These are phyloP conservation scores for Anoplopoma fimbria DNA, from an alignment of 2,113 vertebrate species.

Conservation along the genomic window DNA sequence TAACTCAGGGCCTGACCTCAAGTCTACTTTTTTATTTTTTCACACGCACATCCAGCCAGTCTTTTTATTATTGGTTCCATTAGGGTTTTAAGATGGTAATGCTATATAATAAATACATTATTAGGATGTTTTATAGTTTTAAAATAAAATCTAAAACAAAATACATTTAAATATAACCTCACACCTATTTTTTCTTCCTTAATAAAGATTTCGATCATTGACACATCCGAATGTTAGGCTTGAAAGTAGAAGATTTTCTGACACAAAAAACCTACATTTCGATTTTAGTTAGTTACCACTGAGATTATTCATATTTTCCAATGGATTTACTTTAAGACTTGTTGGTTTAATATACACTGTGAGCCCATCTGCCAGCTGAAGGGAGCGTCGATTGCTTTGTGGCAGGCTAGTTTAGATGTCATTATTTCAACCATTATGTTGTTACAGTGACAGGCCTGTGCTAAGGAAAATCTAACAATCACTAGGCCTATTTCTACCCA, in stretches of 20 bases:
- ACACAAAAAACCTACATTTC: neutral
- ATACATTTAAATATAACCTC: neutral
- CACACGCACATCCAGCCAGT: too few species aligned
- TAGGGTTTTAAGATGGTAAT: neutral
- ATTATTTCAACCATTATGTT: conserved; percentile 84
- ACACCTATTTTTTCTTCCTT: neutral
- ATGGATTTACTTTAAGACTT: conserved; percentile 74
- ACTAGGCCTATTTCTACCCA: conserved; percentile 77
- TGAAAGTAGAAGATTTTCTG: neutral
- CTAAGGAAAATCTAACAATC: conserved; percentile 76
- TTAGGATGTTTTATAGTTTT: neutral
- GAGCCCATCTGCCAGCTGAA: conserved; percentile 65
- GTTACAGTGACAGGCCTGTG: conserved; percentile 81
- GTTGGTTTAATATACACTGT: conserved; percentile 75
- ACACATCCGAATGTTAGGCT: neutral
- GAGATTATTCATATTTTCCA: conserved; percentile 72
- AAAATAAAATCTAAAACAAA: neutral
- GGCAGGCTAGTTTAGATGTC: conserved; percentile 82
- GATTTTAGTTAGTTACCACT: neutral
- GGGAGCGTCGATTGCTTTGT: conserved; percentile 78
- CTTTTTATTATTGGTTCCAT: neutral
- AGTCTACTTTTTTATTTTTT: neutral
- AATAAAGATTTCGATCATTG: neutral
- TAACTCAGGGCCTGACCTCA: conserved; percentile 36
- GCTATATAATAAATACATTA: neutral